Evolutionary conservation across 2,888 invertebrate genomes (phyloP).

Genomic region (Drosophila buzzatii): DNA sequence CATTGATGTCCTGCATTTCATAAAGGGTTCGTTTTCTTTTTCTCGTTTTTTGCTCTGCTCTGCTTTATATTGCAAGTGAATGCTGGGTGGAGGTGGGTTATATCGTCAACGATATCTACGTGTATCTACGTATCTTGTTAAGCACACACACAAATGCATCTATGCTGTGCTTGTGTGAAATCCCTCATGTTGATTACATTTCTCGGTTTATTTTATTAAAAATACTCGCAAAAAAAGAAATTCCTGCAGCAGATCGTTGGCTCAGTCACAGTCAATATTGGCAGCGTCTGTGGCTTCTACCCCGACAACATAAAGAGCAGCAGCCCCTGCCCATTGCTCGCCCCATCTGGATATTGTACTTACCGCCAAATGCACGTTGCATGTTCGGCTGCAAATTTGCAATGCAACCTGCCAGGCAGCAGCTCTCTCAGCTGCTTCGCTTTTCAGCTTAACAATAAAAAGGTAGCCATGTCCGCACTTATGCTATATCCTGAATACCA

Average conservation of each 20-base stretch:
- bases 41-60: constrained; percentile 15
- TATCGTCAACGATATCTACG: constrained; percentile 79
- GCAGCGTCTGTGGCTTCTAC: constrained; percentile 72
- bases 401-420: constrained; percentile 69
- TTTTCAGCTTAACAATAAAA: constrained; percentile 66
- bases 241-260: constrained; percentile 43
- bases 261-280: constrained; percentile 79
- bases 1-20: constrained; percentile 72
- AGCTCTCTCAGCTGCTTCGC: constrained; percentile 18
- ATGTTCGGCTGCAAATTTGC: constrained; percentile 76
- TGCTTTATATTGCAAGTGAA: constrained; percentile 3
- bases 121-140: constrained; percentile 78
- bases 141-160: constrained; percentile 49
- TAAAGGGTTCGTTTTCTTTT: constrained; percentile 62
- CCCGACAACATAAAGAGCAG: constrained; percentile 7
- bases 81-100: constrained; percentile 37
- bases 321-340: constrained; percentile 23
- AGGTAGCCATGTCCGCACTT: constrained; percentile 47
- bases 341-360: constrained; percentile 66
- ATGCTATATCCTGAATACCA: constrained; percentile 28
- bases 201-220: constrained; percentile 84
- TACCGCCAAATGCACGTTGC: constrained; percentile 80
- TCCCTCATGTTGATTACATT: constrained; percentile 85
- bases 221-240: constrained; percentile 69
- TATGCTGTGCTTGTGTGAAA: constrained; percentile 64